A percentile compares a stretch with the other conserved stretches of the same genome.
These are phyloP conservation scores for Porites lutea DNA, from an alignment of 64 coral and sea anemone species.

Conservation along the genomic window DNA sequence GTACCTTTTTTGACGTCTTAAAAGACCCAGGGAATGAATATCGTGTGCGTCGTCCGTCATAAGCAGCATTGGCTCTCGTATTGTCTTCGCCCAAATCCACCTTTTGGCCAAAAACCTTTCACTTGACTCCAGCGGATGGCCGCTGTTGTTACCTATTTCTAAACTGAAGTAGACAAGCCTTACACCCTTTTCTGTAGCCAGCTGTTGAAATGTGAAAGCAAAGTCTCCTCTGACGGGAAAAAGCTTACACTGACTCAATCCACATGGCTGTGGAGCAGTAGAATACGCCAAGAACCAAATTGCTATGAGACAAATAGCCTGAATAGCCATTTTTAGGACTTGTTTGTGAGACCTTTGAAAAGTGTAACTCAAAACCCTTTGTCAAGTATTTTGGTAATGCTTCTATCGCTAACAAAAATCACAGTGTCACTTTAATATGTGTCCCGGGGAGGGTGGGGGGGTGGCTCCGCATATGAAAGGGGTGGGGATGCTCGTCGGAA, in stretches of 20 bases:
- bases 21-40: neutral
- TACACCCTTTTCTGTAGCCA: conserved; percentile 1
- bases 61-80: neutral
- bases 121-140: neutral
- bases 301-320: neutral
- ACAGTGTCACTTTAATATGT: too few relatives aligned
- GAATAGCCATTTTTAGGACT: neutral
- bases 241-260: neutral
- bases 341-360: neutral
- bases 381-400: too few relatives aligned
- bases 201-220: neutral
- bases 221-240: neutral
- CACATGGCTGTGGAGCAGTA: neutral
- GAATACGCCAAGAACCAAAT: neutral
- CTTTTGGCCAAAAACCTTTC: neutral
- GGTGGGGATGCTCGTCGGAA: too few relatives aligned
- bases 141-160: neutral
- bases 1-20: neutral
- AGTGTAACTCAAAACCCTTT: neutral
- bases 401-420: too few relatives aligned
- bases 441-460: too few relatives aligned
- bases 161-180: neutral
- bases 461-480: too few relatives aligned
- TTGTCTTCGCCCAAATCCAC: conserved; percentile 9
- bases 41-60: neutral